Conservation (phyloP, 2,797 vertebrate species). For the Pachyuromys duprasi region DNA sequence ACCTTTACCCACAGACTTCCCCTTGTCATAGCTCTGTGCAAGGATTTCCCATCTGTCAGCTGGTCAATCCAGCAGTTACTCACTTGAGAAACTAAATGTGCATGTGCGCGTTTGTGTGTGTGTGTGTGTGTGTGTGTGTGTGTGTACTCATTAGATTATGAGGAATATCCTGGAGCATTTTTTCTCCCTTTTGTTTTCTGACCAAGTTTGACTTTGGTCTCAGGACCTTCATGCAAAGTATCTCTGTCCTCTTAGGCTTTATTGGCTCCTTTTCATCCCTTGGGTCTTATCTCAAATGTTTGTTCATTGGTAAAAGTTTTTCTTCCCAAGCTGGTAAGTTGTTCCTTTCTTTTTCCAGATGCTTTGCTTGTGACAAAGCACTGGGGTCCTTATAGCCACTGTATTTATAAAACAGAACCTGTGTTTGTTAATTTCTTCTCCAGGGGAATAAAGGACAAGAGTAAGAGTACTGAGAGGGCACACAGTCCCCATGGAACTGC, state of each 20-base stretch:
- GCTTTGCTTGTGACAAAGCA: background rate
- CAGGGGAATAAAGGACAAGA: background rate
- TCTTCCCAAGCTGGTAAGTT: background rate
- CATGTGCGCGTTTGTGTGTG: background rate
- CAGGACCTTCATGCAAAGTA: background rate
- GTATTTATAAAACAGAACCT: conserved; percentile 11
- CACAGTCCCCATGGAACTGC: background rate
- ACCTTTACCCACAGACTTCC: conserved; percentile 83
- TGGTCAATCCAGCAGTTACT: conserved; percentile 82
- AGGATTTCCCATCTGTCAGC: conserved; percentile 86
- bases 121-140: background rate
- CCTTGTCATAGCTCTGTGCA: conserved; percentile 83
- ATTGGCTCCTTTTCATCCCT: background rate
- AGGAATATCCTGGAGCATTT: background rate
- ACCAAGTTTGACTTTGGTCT: conserved; percentile 29
- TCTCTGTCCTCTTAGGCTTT: background rate
- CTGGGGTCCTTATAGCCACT: background rate
- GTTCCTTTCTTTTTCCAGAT: background rate
- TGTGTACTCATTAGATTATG: background rate
- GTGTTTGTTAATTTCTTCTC: background rate
- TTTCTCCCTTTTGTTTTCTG: conserved; percentile 32
- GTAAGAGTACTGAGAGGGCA: background rate
- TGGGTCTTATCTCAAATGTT: background rate
- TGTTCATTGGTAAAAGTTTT: conserved; percentile 14
- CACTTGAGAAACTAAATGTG: conserved; percentile 76